Percentiles rank a stretch among this genome's conserved stretches.
These are phyloP conservation scores for Asbolus verrucosus DNA, from an alignment of 1,140 invertebrate genomes.

Conservation along the genomic window DNA sequence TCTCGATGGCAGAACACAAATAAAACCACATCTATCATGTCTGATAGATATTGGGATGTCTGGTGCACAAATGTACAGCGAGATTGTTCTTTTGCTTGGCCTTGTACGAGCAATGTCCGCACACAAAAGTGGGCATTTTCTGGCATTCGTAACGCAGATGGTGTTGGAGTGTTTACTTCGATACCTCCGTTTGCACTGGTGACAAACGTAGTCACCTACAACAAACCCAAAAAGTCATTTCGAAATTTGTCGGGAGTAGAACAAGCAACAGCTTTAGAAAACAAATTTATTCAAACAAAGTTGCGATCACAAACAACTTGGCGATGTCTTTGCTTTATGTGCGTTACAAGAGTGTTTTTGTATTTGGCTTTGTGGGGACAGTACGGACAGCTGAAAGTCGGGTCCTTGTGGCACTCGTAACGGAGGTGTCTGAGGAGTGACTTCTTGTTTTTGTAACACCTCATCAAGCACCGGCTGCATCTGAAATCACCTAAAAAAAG, in stretches of 20 bases:
- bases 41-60: not conserved
- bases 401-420: slow-evolving; percentile 22
- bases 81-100: slow-evolving; percentile 53
- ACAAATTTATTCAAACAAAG: slow-evolving; percentile 9
- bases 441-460: slow-evolving; percentile 20
- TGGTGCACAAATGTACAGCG: not conserved
- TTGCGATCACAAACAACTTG: not conserved
- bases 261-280: not conserved
- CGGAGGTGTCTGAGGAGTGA: slow-evolving; percentile 9
- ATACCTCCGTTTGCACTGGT: slow-evolving; percentile 74
- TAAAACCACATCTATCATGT: no score
- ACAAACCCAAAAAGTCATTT: slow-evolving; percentile 30
- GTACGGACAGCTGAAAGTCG: slow-evolving; percentile 14
- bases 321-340: slow-evolving; percentile 8
- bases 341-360: not conserved
- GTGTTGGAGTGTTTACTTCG: slow-evolving; percentile 68
- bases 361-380: slow-evolving; percentile 14
- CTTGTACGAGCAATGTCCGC: slow-evolving; percentile 66
- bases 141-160: slow-evolving; percentile 75
- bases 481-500: slow-evolving; percentile 28
- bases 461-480: not conserved
- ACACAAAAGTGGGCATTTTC: slow-evolving; percentile 66
- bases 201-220: slow-evolving; percentile 65
- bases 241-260: no score
- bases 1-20: no score